Conservation (phyloP, 2,113 vertebrate genomes). For the Psilopogon haemacephalus region DNA sequence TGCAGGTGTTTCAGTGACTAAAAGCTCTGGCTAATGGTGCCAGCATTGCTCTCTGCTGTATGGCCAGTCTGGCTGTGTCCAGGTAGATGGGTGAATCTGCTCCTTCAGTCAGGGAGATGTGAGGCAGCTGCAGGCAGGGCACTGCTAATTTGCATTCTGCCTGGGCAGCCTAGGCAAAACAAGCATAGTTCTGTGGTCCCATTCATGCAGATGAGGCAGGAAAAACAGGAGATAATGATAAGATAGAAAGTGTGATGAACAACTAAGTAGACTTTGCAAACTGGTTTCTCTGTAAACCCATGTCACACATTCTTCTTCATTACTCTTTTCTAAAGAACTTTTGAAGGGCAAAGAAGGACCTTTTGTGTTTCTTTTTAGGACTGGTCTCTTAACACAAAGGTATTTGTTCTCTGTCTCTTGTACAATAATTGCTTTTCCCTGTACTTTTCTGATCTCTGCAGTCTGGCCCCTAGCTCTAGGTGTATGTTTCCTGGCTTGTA, state of each 20-base stretch:
- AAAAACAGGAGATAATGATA: neutral
- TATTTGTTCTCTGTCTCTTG: slow-evolving; percentile 16
- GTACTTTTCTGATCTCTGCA: neutral
- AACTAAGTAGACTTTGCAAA: neutral
- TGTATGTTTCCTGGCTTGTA: neutral
- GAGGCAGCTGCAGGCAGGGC: neutral
- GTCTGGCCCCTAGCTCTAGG: neutral
- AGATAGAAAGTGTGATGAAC: neutral
- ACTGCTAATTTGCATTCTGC: neutral
- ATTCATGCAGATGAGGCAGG: rapidly evolving
- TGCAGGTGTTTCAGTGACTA: neutral
- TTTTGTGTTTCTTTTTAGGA: slow-evolving; percentile 14
- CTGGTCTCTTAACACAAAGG: neutral
- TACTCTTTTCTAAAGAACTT: neutral
- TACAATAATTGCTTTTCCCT: neutral
- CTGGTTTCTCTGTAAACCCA: neutral
- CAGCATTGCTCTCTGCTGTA: neutral
- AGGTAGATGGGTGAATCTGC: rapidly evolving
- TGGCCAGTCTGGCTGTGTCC: rapidly evolving
- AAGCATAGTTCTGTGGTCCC: rapidly evolving
- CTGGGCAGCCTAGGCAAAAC: neutral
- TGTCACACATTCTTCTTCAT: neutral
- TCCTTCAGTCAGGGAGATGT: neutral
- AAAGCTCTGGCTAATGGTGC: neutral
- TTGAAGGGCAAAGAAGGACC: neutral